phyloP scores from a whole-genome alignment of 53 echinoderm and acorn worm species.

The Holothuria leucospilota region DNA sequence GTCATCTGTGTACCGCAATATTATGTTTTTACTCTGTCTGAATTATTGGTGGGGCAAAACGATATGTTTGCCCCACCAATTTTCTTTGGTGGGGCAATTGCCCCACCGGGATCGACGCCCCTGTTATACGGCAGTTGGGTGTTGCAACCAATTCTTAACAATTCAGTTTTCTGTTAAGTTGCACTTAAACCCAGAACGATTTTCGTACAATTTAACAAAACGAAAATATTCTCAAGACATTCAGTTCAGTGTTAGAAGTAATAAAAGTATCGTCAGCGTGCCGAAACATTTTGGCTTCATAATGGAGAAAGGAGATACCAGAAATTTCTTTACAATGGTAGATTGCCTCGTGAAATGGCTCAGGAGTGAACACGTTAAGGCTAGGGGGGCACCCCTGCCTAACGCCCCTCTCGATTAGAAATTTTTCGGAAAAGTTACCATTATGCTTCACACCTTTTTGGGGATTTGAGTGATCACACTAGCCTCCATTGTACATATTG shows the following conservation, averaged over 20 bases:
- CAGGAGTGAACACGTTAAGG: constrained; percentile 12
- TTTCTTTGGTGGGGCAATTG: too few relatives aligned
- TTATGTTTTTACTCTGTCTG: too few relatives aligned
- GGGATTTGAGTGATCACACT: too few relatives aligned
- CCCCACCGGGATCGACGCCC: too few relatives aligned
- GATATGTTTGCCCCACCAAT: too few relatives aligned
- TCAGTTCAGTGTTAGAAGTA: neutral
- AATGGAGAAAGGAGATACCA: neutral
- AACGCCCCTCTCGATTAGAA: constrained; percentile 21
- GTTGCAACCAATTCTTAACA: neutral
- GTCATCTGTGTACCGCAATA: too few relatives aligned
- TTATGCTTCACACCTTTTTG: constrained; percentile 40
- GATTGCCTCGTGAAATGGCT: neutral
- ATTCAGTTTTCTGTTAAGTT: neutral
- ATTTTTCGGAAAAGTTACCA: neutral
- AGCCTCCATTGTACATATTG: too few relatives aligned
- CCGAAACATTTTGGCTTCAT: constrained; percentile 7
- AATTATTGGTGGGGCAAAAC: too few relatives aligned
- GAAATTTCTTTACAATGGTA: neutral
- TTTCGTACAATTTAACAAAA: neutral
- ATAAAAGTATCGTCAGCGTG: constrained; percentile 19
- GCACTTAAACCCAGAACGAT: neutral
- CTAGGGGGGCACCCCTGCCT: too few relatives aligned
- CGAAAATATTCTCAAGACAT: neutral
- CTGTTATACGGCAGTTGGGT: neutral